Conservation (phyloP, 2,888 invertebrate genomes). For the Cabera pusaria region DNA sequence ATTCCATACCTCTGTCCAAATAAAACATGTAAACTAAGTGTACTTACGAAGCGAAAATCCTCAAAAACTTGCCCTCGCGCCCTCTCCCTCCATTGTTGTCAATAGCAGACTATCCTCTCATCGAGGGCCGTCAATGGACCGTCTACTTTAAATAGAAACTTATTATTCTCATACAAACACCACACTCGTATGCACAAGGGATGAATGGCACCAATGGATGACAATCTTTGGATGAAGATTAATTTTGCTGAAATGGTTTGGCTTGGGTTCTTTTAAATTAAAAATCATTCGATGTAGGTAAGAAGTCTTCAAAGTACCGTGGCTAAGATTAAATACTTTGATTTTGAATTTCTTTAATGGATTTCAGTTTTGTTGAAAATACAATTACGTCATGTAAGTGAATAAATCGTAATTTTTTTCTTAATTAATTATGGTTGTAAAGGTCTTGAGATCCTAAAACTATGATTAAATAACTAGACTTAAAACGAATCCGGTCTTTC, state of each 20-base stretch:
- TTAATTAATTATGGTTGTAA: too few species aligned
- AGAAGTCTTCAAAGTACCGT: too few species aligned
- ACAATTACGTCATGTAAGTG: too few species aligned
- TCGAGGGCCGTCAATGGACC: conserved; percentile 24
- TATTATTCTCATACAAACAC: conserved; percentile 39
- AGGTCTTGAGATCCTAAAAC: too few species aligned
- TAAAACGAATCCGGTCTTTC: too few species aligned
- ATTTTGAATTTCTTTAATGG: too few species aligned
- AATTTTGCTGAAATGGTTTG: neutral
- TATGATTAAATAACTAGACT: too few species aligned
- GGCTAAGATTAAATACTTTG: too few species aligned
- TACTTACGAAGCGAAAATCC: conserved; percentile 28
- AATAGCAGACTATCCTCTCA: conserved; percentile 29
- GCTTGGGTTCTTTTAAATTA: too few species aligned
- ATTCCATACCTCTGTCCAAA: conserved; percentile 14
- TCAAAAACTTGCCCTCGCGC: conserved; percentile 25
- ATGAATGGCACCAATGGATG: conserved; percentile 15
- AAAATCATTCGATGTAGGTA: too few species aligned
- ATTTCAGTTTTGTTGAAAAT: too few species aligned
- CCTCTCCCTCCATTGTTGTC: conserved; percentile 38
- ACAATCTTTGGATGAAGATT: conserved; percentile 12
- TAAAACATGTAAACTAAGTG: conserved; percentile 30
- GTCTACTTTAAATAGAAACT: conserved; percentile 50
- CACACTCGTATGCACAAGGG: conserved; percentile 19
- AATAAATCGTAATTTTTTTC: too few species aligned